Percentiles rank a stretch among this genome's conserved stretches.
phyloP scores from a whole-genome alignment of 2,888 invertebrate genomes.

The Allolobophora icterica region DNA sequence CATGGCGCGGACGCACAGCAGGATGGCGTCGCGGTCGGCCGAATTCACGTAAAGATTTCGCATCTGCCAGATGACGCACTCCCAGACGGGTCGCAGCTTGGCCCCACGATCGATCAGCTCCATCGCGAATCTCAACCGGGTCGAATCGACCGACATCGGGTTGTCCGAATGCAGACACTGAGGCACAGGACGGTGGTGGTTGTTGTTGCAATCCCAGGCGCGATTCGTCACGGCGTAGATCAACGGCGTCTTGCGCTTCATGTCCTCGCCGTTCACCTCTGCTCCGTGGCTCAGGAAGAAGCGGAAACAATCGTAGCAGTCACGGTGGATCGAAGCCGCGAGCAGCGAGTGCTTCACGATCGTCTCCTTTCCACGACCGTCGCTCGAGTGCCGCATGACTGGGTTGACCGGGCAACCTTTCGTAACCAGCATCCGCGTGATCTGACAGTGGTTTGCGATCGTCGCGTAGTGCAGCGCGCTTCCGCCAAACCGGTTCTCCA shows the following conservation, averaged over 20 bases:
- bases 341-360: conserved; percentile 39
- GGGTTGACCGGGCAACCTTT: conserved; percentile 36
- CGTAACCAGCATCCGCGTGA: conserved; percentile 34
- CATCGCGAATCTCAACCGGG: conserved; percentile 37
- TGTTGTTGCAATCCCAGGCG: conserved; percentile 41
- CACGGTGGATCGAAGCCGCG: conserved; percentile 42
- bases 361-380: conserved; percentile 30
- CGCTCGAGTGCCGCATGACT: neutral
- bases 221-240: conserved; percentile 42
- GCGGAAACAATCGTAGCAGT: conserved; percentile 39
- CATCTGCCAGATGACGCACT: conserved; percentile 43
- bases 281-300: conserved; percentile 38
- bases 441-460: conserved; percentile 41
- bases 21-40: conserved; percentile 37
- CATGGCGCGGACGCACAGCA: conserved; percentile 40
- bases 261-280: conserved; percentile 35
- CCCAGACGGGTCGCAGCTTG: conserved; percentile 38
- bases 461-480: conserved; percentile 42
- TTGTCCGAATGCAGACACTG: conserved; percentile 38
- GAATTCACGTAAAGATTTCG: conserved; percentile 34
- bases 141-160: conserved; percentile 40
- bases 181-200: conserved; percentile 36
- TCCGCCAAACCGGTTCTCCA: conserved; percentile 39
- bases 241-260: conserved; percentile 41
- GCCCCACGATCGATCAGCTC: conserved; percentile 38